Base-by-base conservation (phyloP, 1,140 invertebrate genomes). In the Ooceraea biroi region DNA sequence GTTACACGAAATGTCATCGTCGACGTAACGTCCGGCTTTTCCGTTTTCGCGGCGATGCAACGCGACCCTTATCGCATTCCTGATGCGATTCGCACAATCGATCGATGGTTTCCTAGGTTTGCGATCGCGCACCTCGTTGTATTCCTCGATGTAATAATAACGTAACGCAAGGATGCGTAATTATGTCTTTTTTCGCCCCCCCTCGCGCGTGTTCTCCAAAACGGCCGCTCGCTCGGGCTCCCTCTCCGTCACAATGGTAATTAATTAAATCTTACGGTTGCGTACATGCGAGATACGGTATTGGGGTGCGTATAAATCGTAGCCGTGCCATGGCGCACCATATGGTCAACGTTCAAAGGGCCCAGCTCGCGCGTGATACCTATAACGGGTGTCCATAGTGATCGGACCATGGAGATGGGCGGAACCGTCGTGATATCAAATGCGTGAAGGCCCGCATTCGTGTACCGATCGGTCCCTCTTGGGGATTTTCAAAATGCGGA, bases 311-410 rank as follows among this genome's bases (percentile, higher is more conserved):
- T 85, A 89, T 90, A 90, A 91, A 91, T 91, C 90, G 90, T 91
- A 77, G 84, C 60, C 22, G 19, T 73, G 63, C 36, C 63, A 84
- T 69, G 87, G 69, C 48, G 19, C 74, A 85, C 90, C 90, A 91
- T 91, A 91, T 91, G 91, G 91, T 80, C 83, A 84, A 87, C 60
- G 88, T 82, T 91, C 84, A 88, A 91, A 91, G 78, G 85, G 25
- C 25, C 78, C 71, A 60, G 36, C 50, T 69, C 17, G 25, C 41
- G 46, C 55, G 58, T 36, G 65, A 73, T 63, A 83, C 58, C 22
- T 85, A 73, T 14, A 46, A 90, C 73, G 80, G 84, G 87, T 90
- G 87, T 89, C 82, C 71, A 90, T 85, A 74, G 58, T 84, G 73
- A 89, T 82, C 76, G 77, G 68, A 17, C n/a, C 25, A 55, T 5